Evolutionary conservation across 2,113 vertebrate species (phyloP).

Genomic region (Oostethus manadensis): DNA sequence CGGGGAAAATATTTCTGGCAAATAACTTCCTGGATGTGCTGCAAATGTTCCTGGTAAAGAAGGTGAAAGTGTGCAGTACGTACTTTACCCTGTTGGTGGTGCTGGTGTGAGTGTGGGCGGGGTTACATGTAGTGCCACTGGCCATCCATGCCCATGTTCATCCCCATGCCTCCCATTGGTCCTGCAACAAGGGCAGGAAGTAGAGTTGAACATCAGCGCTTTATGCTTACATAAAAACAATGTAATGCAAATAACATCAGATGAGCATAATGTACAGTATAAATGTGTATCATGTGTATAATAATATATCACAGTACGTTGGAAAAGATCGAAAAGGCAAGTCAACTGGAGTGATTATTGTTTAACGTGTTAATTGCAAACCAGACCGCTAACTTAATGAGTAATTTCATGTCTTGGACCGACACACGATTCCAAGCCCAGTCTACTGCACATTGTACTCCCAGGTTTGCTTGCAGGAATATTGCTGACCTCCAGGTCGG

Average conservation of each 20-base stretch:
- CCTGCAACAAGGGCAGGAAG: constrained; percentile 75
- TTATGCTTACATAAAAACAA: not conserved
- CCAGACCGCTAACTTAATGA: no score
- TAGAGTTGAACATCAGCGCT: constrained; percentile 14
- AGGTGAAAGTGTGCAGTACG: constrained; percentile 56
- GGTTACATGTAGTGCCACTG: constrained; percentile 99
- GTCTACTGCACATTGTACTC: no score
- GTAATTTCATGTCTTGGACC: no score
- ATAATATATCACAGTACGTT: not conserved
- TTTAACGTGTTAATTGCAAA: no score
- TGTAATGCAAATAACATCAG: not conserved
- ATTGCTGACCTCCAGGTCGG: constrained; percentile 86
- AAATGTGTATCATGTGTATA: not conserved
- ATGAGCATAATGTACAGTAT: not conserved
- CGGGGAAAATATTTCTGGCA: no score
- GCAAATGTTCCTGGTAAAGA: not conserved
- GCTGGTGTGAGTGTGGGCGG: constrained; percentile 73
- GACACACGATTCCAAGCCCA: no score
- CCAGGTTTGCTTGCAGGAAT: not conserved
- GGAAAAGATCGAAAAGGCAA: not conserved
- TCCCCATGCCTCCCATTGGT: constrained; percentile 96
- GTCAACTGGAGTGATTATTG: not conserved
- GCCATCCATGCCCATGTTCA: constrained; percentile 99
- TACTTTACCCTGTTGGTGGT: constrained; percentile 82
- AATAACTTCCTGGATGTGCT: not conserved